These are phyloP conservation scores for Meriones psammophilus DNA, from an alignment of 2,797 vertebrate genomes.

Conservation along the genomic window DNA sequence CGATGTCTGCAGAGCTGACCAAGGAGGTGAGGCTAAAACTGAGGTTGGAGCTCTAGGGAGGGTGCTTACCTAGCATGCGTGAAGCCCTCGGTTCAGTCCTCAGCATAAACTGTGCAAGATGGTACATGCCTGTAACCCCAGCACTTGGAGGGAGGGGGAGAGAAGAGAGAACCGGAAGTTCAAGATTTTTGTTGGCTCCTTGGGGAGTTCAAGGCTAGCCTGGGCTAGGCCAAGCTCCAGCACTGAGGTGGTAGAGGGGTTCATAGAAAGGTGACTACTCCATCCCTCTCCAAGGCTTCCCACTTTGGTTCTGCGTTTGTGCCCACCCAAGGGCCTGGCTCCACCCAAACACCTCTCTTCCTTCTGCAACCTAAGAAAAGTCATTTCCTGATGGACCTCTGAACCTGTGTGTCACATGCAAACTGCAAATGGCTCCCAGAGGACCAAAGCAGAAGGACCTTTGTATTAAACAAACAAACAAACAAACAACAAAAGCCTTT, in stretches of 20 bases:
- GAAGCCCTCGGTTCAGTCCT: not conserved
- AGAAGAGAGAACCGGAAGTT: not conserved
- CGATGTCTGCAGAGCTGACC: not conserved
- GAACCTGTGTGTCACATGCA: not conserved
- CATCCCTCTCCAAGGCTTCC: not conserved
- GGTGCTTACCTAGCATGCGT: not conserved
- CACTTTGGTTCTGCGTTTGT: not conserved
- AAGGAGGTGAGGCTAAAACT: not conserved
- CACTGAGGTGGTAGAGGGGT: not conserved
- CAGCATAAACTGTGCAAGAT: not conserved
- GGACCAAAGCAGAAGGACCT: not conserved
- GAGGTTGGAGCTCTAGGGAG: too few relatives aligned
- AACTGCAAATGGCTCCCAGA: not conserved
- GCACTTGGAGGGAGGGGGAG: not conserved
- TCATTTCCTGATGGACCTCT: not conserved
- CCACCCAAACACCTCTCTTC: not conserved
- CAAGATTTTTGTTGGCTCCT: not conserved
- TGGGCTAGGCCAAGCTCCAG: not conserved
- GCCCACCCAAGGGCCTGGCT: not conserved
- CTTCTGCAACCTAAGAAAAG: not conserved
- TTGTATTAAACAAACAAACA: not conserved
- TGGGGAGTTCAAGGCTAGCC: not conserved
- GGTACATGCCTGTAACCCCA: not conserved
- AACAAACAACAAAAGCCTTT: not conserved
- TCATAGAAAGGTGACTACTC: rapidly evolving